Evolutionary conservation across 64 coral and sea anemone genomes (phyloP).

Genomic region (Platygyra sinensis): DNA sequence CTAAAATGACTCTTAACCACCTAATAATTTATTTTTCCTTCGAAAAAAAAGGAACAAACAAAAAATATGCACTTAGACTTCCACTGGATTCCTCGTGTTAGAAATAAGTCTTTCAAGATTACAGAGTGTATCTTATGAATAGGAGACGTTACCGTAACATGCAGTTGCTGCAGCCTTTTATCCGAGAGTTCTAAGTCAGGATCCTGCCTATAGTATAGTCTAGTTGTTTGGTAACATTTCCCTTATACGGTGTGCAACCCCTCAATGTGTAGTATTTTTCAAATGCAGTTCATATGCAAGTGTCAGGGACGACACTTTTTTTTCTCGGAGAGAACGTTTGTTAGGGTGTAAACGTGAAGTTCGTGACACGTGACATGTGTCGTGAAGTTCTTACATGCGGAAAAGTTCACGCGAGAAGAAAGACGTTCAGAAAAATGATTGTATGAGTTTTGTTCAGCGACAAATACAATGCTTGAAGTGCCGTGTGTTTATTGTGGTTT

Average conservation of each 20-base stretch:
- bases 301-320: not conserved
- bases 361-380: too few relatives aligned
- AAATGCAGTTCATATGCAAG: not conserved
- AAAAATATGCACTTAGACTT: not conserved
- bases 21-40: not conserved
- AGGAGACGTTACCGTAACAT: not conserved
- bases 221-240: not conserved
- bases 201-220: not conserved
- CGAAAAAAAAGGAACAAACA: not conserved
- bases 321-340: not conserved
- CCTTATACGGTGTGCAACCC: not conserved
- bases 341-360: not conserved
- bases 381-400: too few relatives aligned
- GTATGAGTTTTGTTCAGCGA: too few relatives aligned
- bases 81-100: not conserved
- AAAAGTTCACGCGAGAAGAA: too few relatives aligned
- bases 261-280: not conserved
- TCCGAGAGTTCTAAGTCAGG: not conserved
- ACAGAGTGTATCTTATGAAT: not conserved
- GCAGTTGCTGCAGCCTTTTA: conserved; percentile 25
- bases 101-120: not conserved
- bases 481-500: too few relatives aligned
- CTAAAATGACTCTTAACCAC: not conserved
- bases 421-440: too few relatives aligned
- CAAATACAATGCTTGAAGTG: too few relatives aligned